These are phyloP conservation scores for Polia nebulosa DNA, from an alignment of 2,888 invertebrate genomes.

Conservation along the genomic window DNA sequence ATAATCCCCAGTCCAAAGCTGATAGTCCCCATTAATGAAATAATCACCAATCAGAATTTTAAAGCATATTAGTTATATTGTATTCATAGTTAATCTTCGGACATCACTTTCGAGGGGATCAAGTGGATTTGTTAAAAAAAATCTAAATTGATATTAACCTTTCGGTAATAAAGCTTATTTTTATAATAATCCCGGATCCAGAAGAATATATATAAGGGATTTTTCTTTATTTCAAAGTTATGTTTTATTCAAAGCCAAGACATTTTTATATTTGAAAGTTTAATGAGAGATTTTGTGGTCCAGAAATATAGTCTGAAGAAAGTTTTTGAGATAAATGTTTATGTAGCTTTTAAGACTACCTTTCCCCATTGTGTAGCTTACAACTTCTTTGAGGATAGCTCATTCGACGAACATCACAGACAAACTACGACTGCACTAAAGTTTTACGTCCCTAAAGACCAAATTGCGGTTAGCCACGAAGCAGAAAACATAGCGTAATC, in stretches of 20 bases:
- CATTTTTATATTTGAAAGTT: conserved; percentile 12
- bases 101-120: conserved; percentile 36
- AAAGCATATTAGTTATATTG: conserved; percentile 39
- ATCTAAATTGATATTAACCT: conserved; percentile 26
- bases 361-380: conserved; percentile 17
- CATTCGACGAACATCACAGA: conserved; percentile 9
- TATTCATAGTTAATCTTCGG: conserved; percentile 44
- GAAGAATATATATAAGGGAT: conserved; percentile 2
- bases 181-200: conserved; percentile 25
- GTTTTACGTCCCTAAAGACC: conserved; percentile 22
- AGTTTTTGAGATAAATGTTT: conserved; percentile 12
- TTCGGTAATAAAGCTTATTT: conserved; percentile 19
- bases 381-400: conserved; percentile 10
- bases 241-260: conserved; percentile 31
- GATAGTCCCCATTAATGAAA: conserved; percentile 36
- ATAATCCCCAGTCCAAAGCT: conserved; percentile 24
- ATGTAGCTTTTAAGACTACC: background rate
- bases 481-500: conserved; percentile 24
- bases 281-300: conserved; percentile 12
- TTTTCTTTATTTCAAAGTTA: conserved; percentile 4
- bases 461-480: conserved; percentile 25
- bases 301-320: background rate
- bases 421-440: conserved; percentile 17
- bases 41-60: conserved; percentile 56
- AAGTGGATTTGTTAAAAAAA: conserved; percentile 24